phyloP scores from a whole-genome alignment of 2,113 vertebrate genomes.

The Chaetops frenatus region DNA sequence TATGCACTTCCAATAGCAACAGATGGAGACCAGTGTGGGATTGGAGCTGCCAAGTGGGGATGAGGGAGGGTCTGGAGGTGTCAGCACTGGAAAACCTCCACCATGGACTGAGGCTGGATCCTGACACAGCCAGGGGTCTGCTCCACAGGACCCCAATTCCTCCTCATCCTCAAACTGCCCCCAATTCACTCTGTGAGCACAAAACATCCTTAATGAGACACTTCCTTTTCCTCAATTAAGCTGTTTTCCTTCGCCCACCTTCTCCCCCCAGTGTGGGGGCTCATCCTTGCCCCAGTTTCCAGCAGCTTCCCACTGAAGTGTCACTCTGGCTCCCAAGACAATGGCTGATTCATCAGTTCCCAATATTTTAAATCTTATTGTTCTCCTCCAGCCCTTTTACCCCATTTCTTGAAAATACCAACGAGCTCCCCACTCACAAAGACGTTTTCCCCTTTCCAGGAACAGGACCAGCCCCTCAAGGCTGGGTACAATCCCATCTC shows the following conservation, averaged over 20 bases:
- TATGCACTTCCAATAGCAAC: not conserved
- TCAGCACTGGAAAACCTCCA: not conserved
- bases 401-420: not conserved
- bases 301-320: not conserved
- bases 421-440: accelerated
- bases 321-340: not conserved
- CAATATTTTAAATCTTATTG: not conserved
- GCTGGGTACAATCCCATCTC: accelerated
- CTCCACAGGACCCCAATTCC: not conserved
- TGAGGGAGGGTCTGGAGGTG: not conserved
- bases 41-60: accelerated
- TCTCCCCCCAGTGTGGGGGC: not conserved
- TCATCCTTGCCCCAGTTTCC: not conserved
- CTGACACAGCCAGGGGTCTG: not conserved
- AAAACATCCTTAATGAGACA: not conserved
- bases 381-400: not conserved
- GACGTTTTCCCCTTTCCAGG: not conserved
- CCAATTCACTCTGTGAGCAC: accelerated
- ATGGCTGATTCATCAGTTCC: not conserved
- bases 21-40: not conserved
- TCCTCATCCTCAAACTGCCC: accelerated
- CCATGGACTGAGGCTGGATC: accelerated
- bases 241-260: not conserved
- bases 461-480: not conserved
- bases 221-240: not conserved